phyloP scores from a whole-genome alignment of 2,797 vertebrate genomes.

The Chromis chromis region DNA sequence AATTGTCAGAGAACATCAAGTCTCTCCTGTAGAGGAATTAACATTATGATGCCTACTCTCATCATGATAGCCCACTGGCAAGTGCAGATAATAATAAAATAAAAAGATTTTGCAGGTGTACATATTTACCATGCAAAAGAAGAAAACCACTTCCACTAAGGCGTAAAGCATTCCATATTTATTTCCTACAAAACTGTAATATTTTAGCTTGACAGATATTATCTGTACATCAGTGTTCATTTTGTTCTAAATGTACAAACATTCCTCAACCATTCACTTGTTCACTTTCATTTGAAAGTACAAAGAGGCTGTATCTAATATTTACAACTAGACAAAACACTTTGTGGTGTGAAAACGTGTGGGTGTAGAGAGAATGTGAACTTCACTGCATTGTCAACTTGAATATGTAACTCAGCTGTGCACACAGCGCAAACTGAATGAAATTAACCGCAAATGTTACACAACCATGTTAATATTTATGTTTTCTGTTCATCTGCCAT shows the following conservation, averaged over 20 bases:
- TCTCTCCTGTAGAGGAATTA: too few relatives aligned
- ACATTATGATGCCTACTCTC: too few relatives aligned
- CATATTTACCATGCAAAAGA: too few relatives aligned
- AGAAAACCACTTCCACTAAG: too few relatives aligned
- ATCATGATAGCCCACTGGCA: too few relatives aligned
- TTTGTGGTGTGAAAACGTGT: constrained; percentile 30
- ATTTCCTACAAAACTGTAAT: too few relatives aligned
- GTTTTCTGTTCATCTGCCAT: constrained; percentile 1
- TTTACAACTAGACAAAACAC: constrained; percentile 15
- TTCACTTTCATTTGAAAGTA: constrained; percentile 1
- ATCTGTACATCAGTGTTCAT: too few relatives aligned
- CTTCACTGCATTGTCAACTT: constrained; percentile 11
- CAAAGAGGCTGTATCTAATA: constrained; percentile 11
- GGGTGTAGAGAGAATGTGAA: constrained; percentile 21
- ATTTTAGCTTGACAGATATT: too few relatives aligned
- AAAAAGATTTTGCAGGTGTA: too few relatives aligned
- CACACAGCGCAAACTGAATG: neutral
- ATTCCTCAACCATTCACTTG: constrained; percentile 14
- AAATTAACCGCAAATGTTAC: constrained; percentile 2
- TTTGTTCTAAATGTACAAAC: constrained; percentile 1
- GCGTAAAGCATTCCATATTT: too few relatives aligned
- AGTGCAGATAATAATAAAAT: too few relatives aligned
- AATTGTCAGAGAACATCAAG: too few relatives aligned
- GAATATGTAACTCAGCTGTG: constrained; percentile 14
- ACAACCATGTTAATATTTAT: neutral